These are phyloP conservation scores for Sminthurinus aureus DNA, from an alignment of 2,888 invertebrate genomes.

Conservation along the genomic window DNA sequence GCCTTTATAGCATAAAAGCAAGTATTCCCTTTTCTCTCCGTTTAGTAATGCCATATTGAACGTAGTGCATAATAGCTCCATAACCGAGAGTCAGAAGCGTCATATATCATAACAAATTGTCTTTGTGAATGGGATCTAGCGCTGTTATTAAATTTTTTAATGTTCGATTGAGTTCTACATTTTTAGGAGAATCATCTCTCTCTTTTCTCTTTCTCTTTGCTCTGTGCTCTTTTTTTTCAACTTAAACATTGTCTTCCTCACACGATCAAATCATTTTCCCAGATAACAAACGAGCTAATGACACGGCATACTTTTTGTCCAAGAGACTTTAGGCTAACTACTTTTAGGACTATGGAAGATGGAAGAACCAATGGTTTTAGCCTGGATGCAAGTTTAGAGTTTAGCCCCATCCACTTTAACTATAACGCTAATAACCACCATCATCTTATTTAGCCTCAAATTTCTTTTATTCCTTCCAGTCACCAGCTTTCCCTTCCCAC, in stretches of 20 bases:
- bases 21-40: conserved; percentile 34
- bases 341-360: not conserved
- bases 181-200: conserved; percentile 24
- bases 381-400: not conserved
- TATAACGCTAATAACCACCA: not conserved
- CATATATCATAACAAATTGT: conserved; percentile 61
- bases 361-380: too few relatives aligned
- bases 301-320: conserved; percentile 21
- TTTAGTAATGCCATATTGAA: conserved; percentile 54
- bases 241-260: not conserved
- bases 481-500: not conserved
- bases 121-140: conserved; percentile 59
- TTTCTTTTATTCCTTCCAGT: not conserved
- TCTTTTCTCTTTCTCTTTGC: conserved; percentile 19
- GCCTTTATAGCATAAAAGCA: conserved; percentile 38
- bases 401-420: not conserved
- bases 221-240: conserved; percentile 18
- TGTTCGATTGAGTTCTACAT: conserved; percentile 59
- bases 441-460: not conserved
- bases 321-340: not conserved
- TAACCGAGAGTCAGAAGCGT: conserved; percentile 57
- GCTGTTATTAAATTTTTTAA: conserved; percentile 61
- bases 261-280: conserved; percentile 27
- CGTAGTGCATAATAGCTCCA: conserved; percentile 57
- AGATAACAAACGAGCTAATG: conserved; percentile 27